Percentiles rank a stretch among this genome's conserved stretches.
These are phyloP conservation scores for Ahaetulla prasina DNA, from an alignment of 2,113 vertebrate species.

Conservation along the genomic window DNA sequence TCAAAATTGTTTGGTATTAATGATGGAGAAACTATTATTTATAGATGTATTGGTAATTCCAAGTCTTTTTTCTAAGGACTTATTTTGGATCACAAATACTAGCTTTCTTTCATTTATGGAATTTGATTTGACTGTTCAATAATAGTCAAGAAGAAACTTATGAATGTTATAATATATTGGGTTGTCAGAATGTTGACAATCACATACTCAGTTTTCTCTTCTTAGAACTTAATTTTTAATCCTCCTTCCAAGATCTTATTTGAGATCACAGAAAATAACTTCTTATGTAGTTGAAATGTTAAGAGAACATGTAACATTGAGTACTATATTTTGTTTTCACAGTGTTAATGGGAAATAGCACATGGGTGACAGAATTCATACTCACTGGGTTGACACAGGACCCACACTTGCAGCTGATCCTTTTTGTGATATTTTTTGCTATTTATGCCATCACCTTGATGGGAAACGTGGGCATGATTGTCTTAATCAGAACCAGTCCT, in stretches of 20 bases:
- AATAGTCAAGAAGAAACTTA: not conserved
- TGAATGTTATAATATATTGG: not conserved
- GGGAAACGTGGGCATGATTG: slow-evolving; percentile 16
- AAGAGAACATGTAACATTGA: not conserved
- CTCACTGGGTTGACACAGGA: slow-evolving; percentile 2
- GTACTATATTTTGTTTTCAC: not conserved
- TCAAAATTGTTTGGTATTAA: not conserved
- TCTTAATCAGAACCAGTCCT: slow-evolving; percentile 50
- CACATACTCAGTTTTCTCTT: not conserved
- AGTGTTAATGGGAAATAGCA: not conserved
- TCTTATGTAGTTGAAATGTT: not conserved
- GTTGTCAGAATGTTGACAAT: not conserved
- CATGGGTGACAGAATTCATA: not conserved
- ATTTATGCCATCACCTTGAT: slow-evolving; percentile 51
- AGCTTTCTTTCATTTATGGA: not conserved
- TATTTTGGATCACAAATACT: not conserved
- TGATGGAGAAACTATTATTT: not conserved
- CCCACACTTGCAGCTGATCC: not conserved
- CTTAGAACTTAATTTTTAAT: not conserved
- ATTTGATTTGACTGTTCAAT: not conserved
- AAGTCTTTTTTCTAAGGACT: not conserved
- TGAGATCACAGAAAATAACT: not conserved
- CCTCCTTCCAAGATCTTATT: not conserved
- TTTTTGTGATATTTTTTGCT: slow-evolving; percentile 60
- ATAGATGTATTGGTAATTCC: not conserved